Evolutionary conservation across 2,888 invertebrate species (phyloP), one percentile per base, ranked within the genome.

Genomic region (Sipunculus nudus): DNA sequence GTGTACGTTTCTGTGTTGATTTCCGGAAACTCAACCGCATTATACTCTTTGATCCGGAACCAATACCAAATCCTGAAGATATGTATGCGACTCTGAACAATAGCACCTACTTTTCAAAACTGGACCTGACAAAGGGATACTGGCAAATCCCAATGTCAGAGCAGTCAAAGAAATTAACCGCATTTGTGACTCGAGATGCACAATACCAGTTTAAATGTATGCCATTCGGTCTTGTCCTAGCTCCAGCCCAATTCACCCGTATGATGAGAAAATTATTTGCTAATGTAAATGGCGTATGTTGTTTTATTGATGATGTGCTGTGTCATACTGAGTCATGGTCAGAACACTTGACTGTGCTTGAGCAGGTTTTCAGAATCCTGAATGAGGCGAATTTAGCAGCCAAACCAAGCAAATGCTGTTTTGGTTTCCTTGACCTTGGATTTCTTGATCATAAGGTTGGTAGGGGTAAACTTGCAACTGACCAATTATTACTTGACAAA

Each of bases 391-490:
- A 39, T 23, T 25, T 60, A 2, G 49, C 48, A 19, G 48, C 47
- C 3, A 32, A 38, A 4, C 55, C 45, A 41, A 19, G 21, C 4
- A 62, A 62, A 31, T 62, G 62, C 29, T 2, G 35, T 3, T 4
- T 62, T 31, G 62, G 53, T n/a, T 21, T 28, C 16, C 2, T 32
- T 6, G 5, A 28, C 19, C 13, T 58, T 3, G 57, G 53, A 3
- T 62, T 28, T 29, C 6, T 62, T 21, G 59, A 53, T 2, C 58
- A 59, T 50, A n/a, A 23, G 8, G 54, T 60, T 6, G 48, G 49
- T 2, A 16, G 28, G 1, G 50, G 52, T 2, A 2, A 19, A 13
- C 28, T 61, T 6, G 23, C 38, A 38, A 43, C 57, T 1, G 8
- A 25, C 16, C 2, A 1, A 3, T 35, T 28, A 10, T 45, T 58